Percentiles rank a stretch among this genome's conserved stretches.
Evolutionary conservation across 2,797 vertebrate genomes (phyloP).

Genomic region (Astyanax mexicanus): DNA sequence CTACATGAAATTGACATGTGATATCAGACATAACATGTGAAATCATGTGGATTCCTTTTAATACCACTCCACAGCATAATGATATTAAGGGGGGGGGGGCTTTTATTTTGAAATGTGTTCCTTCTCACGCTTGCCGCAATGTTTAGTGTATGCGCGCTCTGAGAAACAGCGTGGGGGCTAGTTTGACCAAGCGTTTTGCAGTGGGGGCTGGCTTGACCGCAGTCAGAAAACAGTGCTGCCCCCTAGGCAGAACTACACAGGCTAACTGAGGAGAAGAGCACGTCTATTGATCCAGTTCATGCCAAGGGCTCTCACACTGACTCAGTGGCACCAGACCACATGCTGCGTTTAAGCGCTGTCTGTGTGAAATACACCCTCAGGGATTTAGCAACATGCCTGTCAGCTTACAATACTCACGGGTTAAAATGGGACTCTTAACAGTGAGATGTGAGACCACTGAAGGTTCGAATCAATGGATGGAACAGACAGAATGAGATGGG

Average conservation of each 20-base stretch:
- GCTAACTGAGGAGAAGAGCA: slow-evolving; percentile 18
- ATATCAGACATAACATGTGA: no score
- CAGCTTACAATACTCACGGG: slow-evolving; percentile 21
- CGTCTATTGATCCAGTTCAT: slow-evolving; percentile 9
- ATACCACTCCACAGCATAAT: no score
- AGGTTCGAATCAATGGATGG: slow-evolving; percentile 29
- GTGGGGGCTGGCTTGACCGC: no score
- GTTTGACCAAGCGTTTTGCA: no score
- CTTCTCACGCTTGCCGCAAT: no score
- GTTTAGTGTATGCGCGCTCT: no score
- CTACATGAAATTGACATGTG: no score
- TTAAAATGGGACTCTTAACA: slow-evolving; percentile 17
- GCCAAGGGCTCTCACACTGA: slow-evolving; percentile 11
- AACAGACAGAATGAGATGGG: background rate
- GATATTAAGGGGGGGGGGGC: no score
- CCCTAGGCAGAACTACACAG: background rate
- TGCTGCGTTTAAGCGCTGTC: slow-evolving; percentile 12
- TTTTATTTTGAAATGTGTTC: no score
- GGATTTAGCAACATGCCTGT: slow-evolving; percentile 27
- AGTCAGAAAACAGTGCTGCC: background rate
- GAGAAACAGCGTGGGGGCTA: no score
- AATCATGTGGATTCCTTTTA: no score
- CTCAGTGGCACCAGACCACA: slow-evolving; percentile 33
- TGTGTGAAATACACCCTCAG: slow-evolving; percentile 15
- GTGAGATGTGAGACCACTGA: slow-evolving; percentile 7